Evolutionary conservation across 2,888 invertebrate genomes (phyloP).

Genomic region (Phyllotreta striolata): DNA sequence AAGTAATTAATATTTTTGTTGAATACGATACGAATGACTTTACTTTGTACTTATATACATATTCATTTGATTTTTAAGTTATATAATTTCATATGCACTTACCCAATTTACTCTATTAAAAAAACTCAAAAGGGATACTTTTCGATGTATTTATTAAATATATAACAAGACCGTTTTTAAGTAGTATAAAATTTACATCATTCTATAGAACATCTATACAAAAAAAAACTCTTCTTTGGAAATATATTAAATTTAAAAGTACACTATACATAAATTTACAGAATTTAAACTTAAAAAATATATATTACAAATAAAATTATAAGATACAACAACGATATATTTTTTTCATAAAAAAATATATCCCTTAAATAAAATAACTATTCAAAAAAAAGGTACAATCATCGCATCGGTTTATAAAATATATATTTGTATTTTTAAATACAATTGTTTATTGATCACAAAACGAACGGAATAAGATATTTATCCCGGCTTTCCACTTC

Average conservation of each 20-base stretch:
- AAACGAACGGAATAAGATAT: conserved; percentile 58
- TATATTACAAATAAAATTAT: conserved; percentile 59
- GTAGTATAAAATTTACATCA: conserved; percentile 60
- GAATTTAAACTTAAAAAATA: conserved; percentile 51
- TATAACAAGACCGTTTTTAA: conserved; percentile 59
- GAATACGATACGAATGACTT: too few relatives aligned
- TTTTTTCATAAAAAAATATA: conserved; percentile 56
- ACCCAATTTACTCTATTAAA: neutral
- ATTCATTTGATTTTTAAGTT: too few relatives aligned
- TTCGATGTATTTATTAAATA: conserved; percentile 58
- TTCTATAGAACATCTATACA: conserved; percentile 53
- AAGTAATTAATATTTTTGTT: too few relatives aligned
- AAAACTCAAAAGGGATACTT: conserved; percentile 5
- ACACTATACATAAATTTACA: conserved; percentile 58
- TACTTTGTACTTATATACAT: too few relatives aligned
- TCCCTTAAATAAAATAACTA: conserved; percentile 51
- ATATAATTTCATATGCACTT: neutral
- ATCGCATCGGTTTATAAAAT: conserved; percentile 53
- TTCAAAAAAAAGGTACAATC: conserved; percentile 55
- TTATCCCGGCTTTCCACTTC: conserved; percentile 37
- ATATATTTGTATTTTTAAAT: conserved; percentile 57
- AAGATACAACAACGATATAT: conserved; percentile 59
- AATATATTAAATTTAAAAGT: conserved; percentile 59
- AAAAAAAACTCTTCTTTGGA: conserved; percentile 56
- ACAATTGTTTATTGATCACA: conserved; percentile 58